phyloP scores from a whole-genome alignment of 2,113 vertebrate species.

The Ginglymostoma cirratum region DNA sequence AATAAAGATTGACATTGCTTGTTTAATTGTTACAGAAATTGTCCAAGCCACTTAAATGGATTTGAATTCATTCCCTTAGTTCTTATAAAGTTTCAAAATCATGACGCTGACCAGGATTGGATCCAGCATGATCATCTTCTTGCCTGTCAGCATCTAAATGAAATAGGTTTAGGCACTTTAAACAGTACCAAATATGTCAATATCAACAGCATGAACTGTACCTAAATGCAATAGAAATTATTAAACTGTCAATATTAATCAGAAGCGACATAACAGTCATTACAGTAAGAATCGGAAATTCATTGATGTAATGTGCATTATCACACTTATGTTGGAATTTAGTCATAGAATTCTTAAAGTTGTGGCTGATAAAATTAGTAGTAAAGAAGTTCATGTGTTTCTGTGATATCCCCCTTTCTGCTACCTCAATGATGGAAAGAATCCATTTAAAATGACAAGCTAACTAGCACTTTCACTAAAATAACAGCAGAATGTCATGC shows the following conservation, averaged over 20 bases:
- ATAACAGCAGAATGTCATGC: not conserved
- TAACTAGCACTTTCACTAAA: not conserved
- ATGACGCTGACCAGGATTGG: not conserved
- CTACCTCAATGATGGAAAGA: not conserved
- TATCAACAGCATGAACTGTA: not conserved
- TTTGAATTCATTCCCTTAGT: not conserved
- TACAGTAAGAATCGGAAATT: not conserved
- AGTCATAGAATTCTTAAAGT: not conserved
- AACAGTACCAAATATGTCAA: not conserved
- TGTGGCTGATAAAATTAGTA: not conserved
- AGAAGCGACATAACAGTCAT: not conserved
- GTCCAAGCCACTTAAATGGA: not conserved
- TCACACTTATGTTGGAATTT: not conserved
- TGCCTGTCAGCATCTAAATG: not conserved
- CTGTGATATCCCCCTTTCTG: not conserved
- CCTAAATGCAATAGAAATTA: not conserved
- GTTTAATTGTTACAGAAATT: not conserved
- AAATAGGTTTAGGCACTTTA: not conserved
- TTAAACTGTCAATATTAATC: not conserved
- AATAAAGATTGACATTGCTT: not conserved
- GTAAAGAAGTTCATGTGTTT: not conserved
- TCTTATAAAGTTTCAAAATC: not conserved
- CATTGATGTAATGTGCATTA: not conserved
- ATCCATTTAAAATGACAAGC: not conserved
- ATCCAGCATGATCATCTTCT: not conserved